Evolutionary conservation across 2,888 invertebrate genomes (phyloP).

Genomic region (Philereme transversata): DNA sequence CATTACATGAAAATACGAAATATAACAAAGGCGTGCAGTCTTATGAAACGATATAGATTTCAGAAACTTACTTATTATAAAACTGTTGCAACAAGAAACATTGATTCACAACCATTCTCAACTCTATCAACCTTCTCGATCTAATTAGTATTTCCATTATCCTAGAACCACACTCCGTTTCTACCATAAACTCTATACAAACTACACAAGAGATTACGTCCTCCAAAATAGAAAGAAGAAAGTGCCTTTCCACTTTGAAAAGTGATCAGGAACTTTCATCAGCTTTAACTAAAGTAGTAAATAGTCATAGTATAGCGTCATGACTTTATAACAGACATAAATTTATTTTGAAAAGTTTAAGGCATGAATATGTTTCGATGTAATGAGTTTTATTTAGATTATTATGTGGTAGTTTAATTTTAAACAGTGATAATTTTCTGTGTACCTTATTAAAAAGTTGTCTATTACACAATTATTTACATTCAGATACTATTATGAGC

Average conservation of each 20-base stretch:
- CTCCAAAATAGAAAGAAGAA: slow-evolving; percentile 34
- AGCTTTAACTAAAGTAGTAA: slow-evolving; percentile 7
- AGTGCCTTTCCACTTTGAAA: slow-evolving; percentile 21
- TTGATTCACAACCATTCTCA: slow-evolving; percentile 71
- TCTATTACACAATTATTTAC: too few relatives aligned
- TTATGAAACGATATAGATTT: slow-evolving; percentile 23
- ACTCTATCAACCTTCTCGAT: slow-evolving; percentile 50
- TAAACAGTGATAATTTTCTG: slow-evolving; percentile 20
- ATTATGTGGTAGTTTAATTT: slow-evolving; percentile 4
- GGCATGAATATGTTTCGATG: slow-evolving; percentile 41
- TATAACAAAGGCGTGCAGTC: slow-evolving; percentile 7
- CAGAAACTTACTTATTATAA: slow-evolving; percentile 38
- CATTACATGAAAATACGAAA: not conserved
- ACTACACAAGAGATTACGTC: slow-evolving; percentile 43
- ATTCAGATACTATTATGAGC: too few relatives aligned
- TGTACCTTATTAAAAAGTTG: not conserved
- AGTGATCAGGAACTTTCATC: slow-evolving; percentile 25
- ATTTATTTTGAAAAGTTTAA: slow-evolving; percentile 31
- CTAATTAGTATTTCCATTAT: slow-evolving; percentile 32
- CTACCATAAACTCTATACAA: slow-evolving; percentile 40
- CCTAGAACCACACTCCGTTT: slow-evolving; percentile 38
- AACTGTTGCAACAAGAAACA: slow-evolving; percentile 67
- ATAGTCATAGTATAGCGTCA: slow-evolving; percentile 25
- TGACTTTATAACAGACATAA: slow-evolving; percentile 30
- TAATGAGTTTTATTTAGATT: slow-evolving; percentile 29